Evolutionary conservation across 2,888 invertebrate species (phyloP).

Genomic region (Acleris literana): DNA sequence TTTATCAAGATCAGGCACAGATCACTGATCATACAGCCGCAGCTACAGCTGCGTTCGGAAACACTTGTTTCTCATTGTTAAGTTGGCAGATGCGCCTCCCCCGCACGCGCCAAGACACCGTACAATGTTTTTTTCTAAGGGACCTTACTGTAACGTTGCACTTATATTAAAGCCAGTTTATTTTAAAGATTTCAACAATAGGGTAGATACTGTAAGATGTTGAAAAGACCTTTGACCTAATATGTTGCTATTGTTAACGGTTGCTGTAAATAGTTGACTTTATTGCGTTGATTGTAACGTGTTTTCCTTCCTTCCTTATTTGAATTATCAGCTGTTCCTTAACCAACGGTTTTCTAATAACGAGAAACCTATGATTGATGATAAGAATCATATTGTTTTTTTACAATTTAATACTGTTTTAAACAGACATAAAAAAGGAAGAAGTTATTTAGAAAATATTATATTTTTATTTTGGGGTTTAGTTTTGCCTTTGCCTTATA

Average conservation of each 20-base stretch:
- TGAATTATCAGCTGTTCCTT: conserved; percentile 2
- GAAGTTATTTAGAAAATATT: neutral
- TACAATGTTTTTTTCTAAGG: conserved; percentile 2
- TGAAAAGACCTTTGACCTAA: conserved; percentile 15
- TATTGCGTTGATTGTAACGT: conserved; percentile 10
- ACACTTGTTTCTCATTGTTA: conserved; percentile 21
- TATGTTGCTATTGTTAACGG: conserved; percentile 2
- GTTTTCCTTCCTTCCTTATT: conserved; percentile 10
- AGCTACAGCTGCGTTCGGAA: conserved; percentile 19
- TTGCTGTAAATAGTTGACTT: neutral
- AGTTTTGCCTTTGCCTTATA: neutral
- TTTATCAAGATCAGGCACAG: conserved; percentile 5
- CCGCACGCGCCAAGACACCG: conserved; percentile 18
- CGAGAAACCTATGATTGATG: no score
- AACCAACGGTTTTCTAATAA: neutral
- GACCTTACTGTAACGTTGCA: neutral
- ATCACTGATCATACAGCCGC: conserved; percentile 14
- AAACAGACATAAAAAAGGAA: no score
- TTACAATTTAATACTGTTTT: no score
- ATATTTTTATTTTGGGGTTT: no score
- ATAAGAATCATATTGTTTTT: no score
- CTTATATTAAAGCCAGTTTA: conserved; percentile 2
- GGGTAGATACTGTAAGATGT: neutral
- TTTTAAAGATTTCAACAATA: neutral
- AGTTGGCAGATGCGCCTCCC: conserved; percentile 21